Percentiles rank a stretch among this genome's conserved stretches.
Evolutionary conservation across 2,113 vertebrate genomes (phyloP).

Genomic region (Procavia capensis): DNA sequence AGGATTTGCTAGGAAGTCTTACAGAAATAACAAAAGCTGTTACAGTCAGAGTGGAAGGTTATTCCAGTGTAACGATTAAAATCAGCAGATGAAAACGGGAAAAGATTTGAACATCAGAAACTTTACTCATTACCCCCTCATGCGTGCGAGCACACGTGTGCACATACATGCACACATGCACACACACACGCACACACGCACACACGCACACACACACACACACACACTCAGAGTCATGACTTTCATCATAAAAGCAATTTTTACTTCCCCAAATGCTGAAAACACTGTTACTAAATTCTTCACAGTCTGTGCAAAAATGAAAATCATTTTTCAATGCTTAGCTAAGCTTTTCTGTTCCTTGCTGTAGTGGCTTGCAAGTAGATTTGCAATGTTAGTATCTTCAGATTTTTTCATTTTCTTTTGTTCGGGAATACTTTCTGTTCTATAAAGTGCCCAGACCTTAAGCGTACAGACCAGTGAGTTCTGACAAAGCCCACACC

Average conservation of each 20-base stretch:
- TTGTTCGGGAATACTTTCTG: neutral
- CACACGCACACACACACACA: neutral
- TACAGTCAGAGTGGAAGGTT: neutral
- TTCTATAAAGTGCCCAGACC: too few relatives aligned
- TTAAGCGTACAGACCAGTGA: too few relatives aligned
- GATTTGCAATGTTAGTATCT: neutral
- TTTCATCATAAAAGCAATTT: neutral
- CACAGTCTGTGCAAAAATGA: neutral
- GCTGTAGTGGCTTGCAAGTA: neutral
- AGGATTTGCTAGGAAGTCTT: neutral
- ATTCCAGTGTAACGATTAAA: neutral
- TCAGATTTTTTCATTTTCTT: neutral
- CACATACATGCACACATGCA: neutral
- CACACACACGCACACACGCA: too few relatives aligned
- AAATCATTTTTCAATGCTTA: neutral
- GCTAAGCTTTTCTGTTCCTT: neutral
- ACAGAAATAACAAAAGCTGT: neutral
- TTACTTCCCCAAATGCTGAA: neutral
- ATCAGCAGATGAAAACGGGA: neutral
- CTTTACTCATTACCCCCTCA: neutral
- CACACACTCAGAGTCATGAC: neutral
- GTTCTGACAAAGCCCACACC: too few relatives aligned
- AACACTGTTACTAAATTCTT: neutral
- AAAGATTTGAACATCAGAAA: neutral
- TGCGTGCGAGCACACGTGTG: too few relatives aligned